These are phyloP conservation scores for Lepus oiostolus DNA, from an alignment of 2,797 vertebrate genomes.

Conservation along the genomic window DNA sequence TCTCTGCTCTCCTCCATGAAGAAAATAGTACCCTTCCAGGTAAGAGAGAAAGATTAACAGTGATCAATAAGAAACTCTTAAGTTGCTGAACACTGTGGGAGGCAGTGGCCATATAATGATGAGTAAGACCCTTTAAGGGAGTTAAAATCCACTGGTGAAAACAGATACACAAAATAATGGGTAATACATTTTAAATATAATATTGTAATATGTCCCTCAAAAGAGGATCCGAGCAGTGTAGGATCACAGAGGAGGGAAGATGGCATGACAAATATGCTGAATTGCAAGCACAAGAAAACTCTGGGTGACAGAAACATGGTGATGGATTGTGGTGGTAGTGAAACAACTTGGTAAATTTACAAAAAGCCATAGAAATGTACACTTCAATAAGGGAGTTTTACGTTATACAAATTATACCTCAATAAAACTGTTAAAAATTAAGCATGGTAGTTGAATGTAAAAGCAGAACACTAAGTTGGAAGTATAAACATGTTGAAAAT, in stretches of 20 bases:
- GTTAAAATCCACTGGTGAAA: background rate
- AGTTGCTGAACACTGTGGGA: background rate
- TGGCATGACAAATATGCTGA: background rate
- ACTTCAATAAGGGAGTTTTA: background rate
- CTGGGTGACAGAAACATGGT: background rate
- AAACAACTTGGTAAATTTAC: background rate
- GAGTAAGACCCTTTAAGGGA: background rate
- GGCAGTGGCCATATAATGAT: background rate
- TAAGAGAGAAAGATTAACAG: background rate
- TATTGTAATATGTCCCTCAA: background rate
- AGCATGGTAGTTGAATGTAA: background rate
- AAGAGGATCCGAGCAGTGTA: background rate
- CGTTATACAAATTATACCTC: background rate
- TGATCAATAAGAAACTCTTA: background rate
- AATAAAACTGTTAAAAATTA: slow-evolving; percentile 1
- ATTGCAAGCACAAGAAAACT: background rate
- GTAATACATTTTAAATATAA: background rate
- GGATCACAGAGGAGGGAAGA: background rate
- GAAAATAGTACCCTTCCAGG: background rate
- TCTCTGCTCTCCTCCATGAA: background rate
- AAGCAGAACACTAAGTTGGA: background rate
- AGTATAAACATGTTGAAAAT: background rate
- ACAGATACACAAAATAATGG: background rate
- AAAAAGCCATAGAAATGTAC: background rate
- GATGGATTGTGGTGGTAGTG: background rate